Conservation (phyloP, 2,888 invertebrate genomes). For the Parthenolecanium corni region DNA sequence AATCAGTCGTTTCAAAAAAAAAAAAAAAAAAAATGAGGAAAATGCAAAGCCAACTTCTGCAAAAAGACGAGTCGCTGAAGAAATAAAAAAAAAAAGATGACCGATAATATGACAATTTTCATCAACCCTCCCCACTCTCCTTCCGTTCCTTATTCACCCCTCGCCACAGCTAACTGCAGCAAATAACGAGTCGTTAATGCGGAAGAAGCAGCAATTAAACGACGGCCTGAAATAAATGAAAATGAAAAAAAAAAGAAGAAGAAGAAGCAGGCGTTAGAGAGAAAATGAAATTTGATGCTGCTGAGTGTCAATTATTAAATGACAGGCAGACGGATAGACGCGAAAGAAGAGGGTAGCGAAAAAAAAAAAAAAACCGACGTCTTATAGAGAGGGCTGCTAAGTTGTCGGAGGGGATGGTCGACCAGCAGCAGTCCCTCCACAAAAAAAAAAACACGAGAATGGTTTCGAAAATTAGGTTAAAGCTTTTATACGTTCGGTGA, state of each 20-base stretch:
- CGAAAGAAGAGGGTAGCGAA: neutral
- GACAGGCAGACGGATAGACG: constrained; percentile 9
- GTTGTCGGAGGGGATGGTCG: too few species aligned
- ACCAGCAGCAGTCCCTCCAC: too few species aligned
- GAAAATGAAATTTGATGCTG: constrained; percentile 23
- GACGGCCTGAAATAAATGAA: too few species aligned
- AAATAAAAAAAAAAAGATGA: neutral
- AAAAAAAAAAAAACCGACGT: neutral
- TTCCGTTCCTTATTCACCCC: neutral
- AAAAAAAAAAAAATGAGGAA: neutral
- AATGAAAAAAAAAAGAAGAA: too few species aligned
- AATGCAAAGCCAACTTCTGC: neutral
- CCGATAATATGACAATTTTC: constrained; percentile 1
- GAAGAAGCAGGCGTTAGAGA: constrained; percentile 19
- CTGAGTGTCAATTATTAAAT: constrained; percentile 26
- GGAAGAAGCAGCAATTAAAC: constrained; percentile 18
- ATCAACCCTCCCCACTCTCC: neutral
- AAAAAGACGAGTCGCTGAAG: neutral
- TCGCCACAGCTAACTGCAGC: neutral
- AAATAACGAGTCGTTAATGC: constrained; percentile 8
- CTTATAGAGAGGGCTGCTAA: too few species aligned
- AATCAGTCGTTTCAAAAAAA: too few species aligned
- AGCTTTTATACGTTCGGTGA: neutral
- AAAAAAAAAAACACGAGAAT: neutral
- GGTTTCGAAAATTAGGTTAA: constrained; percentile 26